These are phyloP conservation scores for Pinna nobilis DNA, from an alignment of 1,140 invertebrate species.

Conservation along the genomic window DNA sequence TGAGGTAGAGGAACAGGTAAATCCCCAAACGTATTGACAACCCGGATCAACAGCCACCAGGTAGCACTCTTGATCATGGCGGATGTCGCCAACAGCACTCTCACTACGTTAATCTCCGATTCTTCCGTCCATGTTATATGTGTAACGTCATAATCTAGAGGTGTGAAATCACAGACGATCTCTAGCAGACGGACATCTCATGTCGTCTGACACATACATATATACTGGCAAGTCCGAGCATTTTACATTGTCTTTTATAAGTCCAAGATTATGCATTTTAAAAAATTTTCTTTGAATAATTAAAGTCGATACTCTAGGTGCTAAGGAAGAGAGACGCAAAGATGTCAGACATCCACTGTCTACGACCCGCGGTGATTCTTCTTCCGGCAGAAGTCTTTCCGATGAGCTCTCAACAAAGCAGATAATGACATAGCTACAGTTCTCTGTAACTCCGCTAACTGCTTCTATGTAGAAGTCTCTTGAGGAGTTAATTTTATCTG, in stretches of 20 bases:
- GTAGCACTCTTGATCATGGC: too few species aligned
- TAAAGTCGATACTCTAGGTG: too few species aligned
- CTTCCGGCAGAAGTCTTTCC: not conserved
- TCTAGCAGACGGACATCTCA: not conserved
- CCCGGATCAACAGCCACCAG: too few species aligned
- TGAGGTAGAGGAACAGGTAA: too few species aligned
- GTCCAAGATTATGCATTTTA: slow-evolving; percentile 8
- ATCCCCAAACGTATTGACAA: too few species aligned
- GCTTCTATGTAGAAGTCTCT: not conserved
- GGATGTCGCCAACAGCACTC: too few species aligned
- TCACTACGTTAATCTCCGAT: too few species aligned
- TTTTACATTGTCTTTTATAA: not conserved
- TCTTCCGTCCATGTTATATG: too few species aligned
- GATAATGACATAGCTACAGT: not conserved
- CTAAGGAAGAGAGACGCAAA: slow-evolving; percentile 10
- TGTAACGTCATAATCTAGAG: too few species aligned
- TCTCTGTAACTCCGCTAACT: not conserved
- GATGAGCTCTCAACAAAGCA: not conserved
- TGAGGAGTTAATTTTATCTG: slow-evolving; percentile 2
- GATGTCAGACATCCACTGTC: not conserved
- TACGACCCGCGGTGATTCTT: not conserved
- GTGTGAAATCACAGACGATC: not conserved
- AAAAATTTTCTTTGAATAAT: too few species aligned
- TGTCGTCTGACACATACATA: slow-evolving; percentile 8
- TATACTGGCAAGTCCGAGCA: slow-evolving; percentile 26